Evolutionary conservation across 1,140 invertebrate genomes (phyloP).

Genomic region (Hylyphantes graminicola): DNA sequence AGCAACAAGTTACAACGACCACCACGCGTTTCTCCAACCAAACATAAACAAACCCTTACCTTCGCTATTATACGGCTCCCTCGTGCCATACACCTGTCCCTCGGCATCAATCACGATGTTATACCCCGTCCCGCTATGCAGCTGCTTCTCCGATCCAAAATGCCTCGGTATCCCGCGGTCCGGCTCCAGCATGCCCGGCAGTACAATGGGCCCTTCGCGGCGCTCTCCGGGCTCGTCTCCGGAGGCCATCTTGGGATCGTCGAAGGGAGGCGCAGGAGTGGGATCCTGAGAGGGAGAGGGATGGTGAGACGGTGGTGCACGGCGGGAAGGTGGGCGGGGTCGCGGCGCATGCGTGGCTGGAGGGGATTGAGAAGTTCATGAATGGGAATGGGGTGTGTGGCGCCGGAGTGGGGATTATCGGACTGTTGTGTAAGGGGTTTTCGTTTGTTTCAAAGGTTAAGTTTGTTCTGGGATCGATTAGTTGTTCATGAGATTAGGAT

Average conservation of each 20-base stretch:
- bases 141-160: slow-evolving; percentile 47
- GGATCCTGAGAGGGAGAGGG: slow-evolving; percentile 43
- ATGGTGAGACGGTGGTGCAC: slow-evolving; percentile 2
- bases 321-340: slow-evolving; percentile 2
- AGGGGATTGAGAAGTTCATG: neutral
- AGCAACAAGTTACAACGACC: neutral
- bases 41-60: slow-evolving; percentile 16
- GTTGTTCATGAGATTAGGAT: no score
- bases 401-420: neutral
- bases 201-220: neutral
- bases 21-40: no score
- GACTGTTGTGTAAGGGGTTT: neutral
- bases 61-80: slow-evolving; percentile 47
- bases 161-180: slow-evolving; percentile 39
- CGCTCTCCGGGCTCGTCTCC: neutral
- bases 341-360: neutral
- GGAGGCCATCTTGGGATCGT: slow-evolving; percentile 43
- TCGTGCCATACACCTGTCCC: slow-evolving; percentile 39
- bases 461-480: no score
- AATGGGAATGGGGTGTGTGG: neutral
- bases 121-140: slow-evolving; percentile 52
- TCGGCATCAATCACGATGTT: slow-evolving; percentile 39
- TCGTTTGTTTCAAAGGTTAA: neutral
- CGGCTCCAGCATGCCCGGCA: neutral
- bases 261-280: slow-evolving; percentile 15